Conservation (phyloP, 53 echinoderm and acorn worm species). For the Crossaster papposus region DNA sequence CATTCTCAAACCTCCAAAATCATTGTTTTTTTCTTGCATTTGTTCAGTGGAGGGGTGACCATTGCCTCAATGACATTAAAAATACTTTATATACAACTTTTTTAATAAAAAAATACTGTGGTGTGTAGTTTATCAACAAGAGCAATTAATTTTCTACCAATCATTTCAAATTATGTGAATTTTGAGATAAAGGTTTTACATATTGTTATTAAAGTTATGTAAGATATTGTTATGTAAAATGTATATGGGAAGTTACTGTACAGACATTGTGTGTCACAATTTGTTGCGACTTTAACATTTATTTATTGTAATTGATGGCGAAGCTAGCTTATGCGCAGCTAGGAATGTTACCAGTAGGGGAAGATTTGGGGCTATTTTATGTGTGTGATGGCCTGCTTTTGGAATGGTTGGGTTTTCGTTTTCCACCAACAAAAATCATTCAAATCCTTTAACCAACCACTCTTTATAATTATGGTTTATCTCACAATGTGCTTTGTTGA, state of each 20-base stretch:
- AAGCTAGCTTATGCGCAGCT: not conserved
- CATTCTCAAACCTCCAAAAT: no score
- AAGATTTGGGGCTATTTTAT: no score
- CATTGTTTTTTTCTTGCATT: no score
- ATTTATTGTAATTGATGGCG: not conserved
- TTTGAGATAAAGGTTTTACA: constrained; percentile 3
- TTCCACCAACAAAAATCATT: no score
- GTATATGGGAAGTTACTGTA: constrained; percentile 38
- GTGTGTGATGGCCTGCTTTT: no score
- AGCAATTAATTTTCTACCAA: not conserved
- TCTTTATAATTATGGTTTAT: no score
- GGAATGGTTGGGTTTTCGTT: no score
- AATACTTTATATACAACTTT: not conserved
- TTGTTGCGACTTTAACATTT: not conserved
- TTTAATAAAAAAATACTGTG: not conserved
- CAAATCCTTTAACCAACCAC: no score
- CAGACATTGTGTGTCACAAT: not conserved
- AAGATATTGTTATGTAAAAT: constrained; percentile 48
- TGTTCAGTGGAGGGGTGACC: no score
- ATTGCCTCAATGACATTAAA: no score
- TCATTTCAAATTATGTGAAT: not conserved
- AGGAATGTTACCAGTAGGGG: not conserved
- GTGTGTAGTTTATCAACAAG: not conserved
- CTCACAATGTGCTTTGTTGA: no score
- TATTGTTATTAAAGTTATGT: constrained; percentile 22